Evolutionary conservation across 2,113 vertebrate genomes (phyloP).

Genomic region (Todiramphus saurophagus): DNA sequence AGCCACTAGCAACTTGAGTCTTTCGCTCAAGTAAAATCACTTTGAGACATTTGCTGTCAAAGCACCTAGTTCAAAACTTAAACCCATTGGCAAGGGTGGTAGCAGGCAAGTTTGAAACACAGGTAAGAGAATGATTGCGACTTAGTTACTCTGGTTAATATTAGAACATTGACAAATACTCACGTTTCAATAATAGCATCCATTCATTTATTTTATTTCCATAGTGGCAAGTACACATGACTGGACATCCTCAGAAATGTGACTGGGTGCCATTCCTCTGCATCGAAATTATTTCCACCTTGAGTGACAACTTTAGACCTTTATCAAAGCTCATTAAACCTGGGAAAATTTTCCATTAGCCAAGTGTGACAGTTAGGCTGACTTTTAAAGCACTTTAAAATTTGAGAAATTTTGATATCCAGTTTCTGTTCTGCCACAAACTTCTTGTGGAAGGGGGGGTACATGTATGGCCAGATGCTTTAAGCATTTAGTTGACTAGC

Average conservation of each 20-base stretch:
- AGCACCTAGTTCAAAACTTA: background rate
- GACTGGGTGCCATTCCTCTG: background rate
- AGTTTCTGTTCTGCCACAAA: background rate
- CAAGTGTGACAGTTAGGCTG: background rate
- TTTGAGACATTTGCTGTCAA: background rate
- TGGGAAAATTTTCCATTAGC: background rate
- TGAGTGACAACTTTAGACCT: background rate
- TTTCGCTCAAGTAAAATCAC: background rate
- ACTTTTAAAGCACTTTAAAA: background rate
- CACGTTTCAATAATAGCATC: background rate
- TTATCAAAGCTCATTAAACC: background rate
- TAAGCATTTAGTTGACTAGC: conserved; percentile 9
- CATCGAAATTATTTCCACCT: background rate
- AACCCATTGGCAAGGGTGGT: background rate
- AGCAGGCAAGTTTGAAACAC: background rate
- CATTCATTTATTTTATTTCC: background rate
- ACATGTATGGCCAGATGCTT: background rate
- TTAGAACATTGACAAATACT: background rate
- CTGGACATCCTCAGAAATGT: background rate
- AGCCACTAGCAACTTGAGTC: background rate
- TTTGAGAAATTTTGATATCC: background rate
- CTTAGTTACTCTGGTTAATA: background rate
- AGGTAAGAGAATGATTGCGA: background rate
- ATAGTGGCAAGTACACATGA: background rate
- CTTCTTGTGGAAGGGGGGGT: background rate